Conservation (phyloP, 2,113 vertebrate genomes). For the Poecilia latipinna region DNA sequence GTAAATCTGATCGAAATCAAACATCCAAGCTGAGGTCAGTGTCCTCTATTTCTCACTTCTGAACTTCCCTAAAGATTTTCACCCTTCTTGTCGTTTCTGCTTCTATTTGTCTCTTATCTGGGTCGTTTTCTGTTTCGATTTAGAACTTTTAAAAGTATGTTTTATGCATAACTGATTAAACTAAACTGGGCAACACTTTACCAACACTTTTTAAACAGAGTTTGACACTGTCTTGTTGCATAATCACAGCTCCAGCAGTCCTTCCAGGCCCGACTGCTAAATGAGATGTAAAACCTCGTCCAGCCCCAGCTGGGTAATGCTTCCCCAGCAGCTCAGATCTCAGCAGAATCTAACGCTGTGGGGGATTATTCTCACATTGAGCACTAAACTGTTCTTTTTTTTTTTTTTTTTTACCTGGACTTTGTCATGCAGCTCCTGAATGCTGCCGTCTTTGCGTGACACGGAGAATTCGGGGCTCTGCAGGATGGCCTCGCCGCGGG, state of each 20-base stretch:
- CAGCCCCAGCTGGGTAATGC: constrained; percentile 16
- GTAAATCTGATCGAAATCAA: not conserved
- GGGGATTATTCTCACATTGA: not conserved
- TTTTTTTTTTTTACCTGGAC: constrained; percentile 76
- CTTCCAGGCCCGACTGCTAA: not conserved
- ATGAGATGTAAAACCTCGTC: constrained; percentile 11
- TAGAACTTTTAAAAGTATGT: too few species aligned
- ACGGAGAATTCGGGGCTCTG: constrained; percentile 93
- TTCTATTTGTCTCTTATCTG: not conserved
- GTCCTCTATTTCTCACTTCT: too few species aligned
- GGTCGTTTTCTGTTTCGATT: too few species aligned
- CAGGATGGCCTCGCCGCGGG: constrained; percentile 92
- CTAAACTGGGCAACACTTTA: not conserved
- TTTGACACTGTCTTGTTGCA: not conserved
- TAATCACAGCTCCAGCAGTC: not conserved
- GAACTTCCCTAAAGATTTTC: too few species aligned
- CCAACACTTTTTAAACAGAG: not conserved
- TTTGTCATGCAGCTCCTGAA: constrained; percentile 94
- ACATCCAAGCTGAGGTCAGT: not conserved
- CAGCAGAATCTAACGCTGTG: constrained; percentile 4
- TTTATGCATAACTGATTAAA: not conserved
- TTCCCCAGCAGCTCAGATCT: constrained; percentile 14
- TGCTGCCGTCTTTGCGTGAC: constrained; percentile 90
- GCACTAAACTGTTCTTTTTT: not conserved
- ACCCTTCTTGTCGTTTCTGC: too few species aligned